Conservation (phyloP, 2,888 invertebrate genomes). For the Rotaria macrura region DNA sequence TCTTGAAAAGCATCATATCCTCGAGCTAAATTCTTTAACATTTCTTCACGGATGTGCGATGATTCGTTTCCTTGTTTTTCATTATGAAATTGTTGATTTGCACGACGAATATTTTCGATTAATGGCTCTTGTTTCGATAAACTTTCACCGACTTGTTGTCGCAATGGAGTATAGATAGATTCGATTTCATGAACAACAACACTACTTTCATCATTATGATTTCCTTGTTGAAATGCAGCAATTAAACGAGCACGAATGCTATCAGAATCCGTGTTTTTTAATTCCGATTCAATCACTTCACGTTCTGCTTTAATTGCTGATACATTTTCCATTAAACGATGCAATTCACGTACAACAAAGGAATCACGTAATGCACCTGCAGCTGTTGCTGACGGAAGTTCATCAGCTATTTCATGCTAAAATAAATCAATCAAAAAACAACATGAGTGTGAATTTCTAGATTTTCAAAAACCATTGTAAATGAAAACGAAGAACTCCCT, state of each 20-base stretch:
- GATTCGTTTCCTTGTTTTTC: slow-evolving; percentile 32
- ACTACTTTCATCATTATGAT: slow-evolving; percentile 65
- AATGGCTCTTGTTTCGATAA: slow-evolving; percentile 49
- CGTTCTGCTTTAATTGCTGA: slow-evolving; percentile 76
- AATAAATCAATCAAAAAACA: neutral
- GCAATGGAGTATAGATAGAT: slow-evolving; percentile 64
- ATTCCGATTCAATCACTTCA: slow-evolving; percentile 73
- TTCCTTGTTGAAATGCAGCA: slow-evolving; percentile 38
- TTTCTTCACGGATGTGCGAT: slow-evolving; percentile 59
- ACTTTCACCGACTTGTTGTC: slow-evolving; percentile 67
- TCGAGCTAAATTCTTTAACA: slow-evolving; percentile 72
- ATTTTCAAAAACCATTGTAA: too few species aligned
- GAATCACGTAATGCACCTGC: slow-evolving; percentile 30
- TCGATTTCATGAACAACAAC: slow-evolving; percentile 69
- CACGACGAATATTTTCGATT: slow-evolving; percentile 40
- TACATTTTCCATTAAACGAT: slow-evolving; percentile 59
- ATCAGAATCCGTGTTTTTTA: slow-evolving; percentile 53
- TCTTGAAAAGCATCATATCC: slow-evolving; percentile 86
- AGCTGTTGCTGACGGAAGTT: slow-evolving; percentile 40
- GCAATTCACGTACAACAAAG: slow-evolving; percentile 27
- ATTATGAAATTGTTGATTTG: slow-evolving; percentile 36
- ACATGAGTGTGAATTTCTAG: too few species aligned
- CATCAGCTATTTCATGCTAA: slow-evolving; percentile 43
- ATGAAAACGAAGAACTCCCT: too few species aligned
- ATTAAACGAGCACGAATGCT: slow-evolving; percentile 22